A percentile compares a stretch with the other conserved stretches of the same genome.
Evolutionary conservation across 2,113 vertebrate species (phyloP).

Genomic region (Xenotilapia longispinis): DNA sequence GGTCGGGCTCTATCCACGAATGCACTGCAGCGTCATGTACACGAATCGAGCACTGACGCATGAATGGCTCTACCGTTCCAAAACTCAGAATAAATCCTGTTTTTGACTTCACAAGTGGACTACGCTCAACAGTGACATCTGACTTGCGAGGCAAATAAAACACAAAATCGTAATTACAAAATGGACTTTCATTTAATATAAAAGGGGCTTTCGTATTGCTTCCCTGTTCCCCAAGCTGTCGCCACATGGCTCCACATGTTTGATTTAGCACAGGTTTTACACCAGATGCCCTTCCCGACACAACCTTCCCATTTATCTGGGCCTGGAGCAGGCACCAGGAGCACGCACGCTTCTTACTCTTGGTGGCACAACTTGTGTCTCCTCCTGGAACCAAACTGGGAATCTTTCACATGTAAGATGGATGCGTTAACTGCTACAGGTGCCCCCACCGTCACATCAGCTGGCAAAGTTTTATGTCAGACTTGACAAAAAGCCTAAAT

Average conservation of each 20-base stretch:
- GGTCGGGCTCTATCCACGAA: not conserved
- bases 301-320: not conserved
- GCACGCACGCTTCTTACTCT: fast-evolving
- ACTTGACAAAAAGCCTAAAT: not conserved
- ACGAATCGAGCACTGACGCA: not conserved
- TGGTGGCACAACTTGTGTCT: not conserved
- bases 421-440: not conserved
- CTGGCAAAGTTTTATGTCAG: not conserved
- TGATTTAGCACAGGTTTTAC: not conserved
- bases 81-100: not conserved
- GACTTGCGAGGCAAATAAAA: not conserved
- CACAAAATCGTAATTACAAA: not conserved
- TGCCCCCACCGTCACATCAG: not conserved
- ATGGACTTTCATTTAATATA: not conserved
- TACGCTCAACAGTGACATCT: not conserved
- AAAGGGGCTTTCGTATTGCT: not conserved
- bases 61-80: not conserved
- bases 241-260: not conserved
- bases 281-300: not conserved
- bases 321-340: not conserved
- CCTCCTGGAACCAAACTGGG: not conserved
- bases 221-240: not conserved
- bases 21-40: not conserved
- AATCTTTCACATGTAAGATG: not conserved
- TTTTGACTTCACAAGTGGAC: not conserved